Evolutionary conservation across 2,113 vertebrate species (phyloP), one percentile per base, ranked within the genome.

Genomic region (Oryzias celebensis): DNA sequence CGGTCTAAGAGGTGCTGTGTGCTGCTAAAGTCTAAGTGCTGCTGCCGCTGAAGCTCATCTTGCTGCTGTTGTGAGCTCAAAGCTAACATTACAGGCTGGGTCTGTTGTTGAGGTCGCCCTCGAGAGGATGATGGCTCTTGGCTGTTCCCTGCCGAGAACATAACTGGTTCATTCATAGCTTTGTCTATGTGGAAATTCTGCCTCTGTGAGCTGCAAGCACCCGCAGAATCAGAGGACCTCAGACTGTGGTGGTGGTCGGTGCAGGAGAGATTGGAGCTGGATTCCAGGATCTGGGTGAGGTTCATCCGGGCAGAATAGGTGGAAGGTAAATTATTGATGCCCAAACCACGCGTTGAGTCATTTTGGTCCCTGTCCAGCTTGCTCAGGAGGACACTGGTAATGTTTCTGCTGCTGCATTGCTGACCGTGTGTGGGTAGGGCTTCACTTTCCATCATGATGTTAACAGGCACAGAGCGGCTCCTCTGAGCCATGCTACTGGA

Each of bases 371-470:
- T 92, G 62, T 98, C 96, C 31, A 98, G 92, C 89, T 99, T 98
- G 85, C 78, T 96, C 80, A 98, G 91, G 76, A 99, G 93, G 72
- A 99, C 93, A 5, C 87, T 94, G 61, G 93, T 91, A 79, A 99
- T 96, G 84, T 94, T 96, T 80, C 95, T 94, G 80, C 85, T 90
- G 82, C 88, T 94, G 49, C 92, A 89, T 68, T 94, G 94, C 67
- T 94, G 88, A 13, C 65, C 93, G 62, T 93, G 91, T 52, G 93
- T 85, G 51, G 95, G 91, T 0, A 89, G 91, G 63, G 95, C 93
- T 63, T 95, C 94, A 0, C 94, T 96, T 85, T 98, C 96, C 97
- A 99, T 99, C 97, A 99, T 98, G 69, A 99, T 91, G n/a, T 93
- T 98, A 77, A 98, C 85, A 0, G 97, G 97, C 75, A 99, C 97